Evolutionary conservation across 2,113 vertebrate genomes (phyloP).

Genomic region (Thymallus thymallus): DNA sequence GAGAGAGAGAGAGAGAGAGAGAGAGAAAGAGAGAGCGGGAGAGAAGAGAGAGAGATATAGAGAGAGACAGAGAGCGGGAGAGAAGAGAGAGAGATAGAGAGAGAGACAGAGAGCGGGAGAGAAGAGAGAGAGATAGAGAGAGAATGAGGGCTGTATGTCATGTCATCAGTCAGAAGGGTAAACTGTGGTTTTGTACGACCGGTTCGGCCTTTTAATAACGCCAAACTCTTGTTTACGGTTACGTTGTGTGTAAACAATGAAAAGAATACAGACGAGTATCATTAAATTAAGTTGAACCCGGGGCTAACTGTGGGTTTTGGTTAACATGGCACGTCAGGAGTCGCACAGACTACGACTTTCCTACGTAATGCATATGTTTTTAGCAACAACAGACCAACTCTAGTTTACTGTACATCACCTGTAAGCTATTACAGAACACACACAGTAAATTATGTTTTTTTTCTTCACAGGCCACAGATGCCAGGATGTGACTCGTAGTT

Average conservation of each 20-base stretch:
- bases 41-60: not conserved
- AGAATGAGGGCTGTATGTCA: constrained; percentile 44
- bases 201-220: too few relatives aligned
- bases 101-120: constrained; percentile 4
- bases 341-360: not conserved
- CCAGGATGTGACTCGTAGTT: not conserved
- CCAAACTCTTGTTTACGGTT: not conserved
- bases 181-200: not conserved
- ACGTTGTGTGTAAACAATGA: constrained; percentile 20
- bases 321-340: constrained; percentile 30
- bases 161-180: not conserved
- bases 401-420: constrained; percentile 37
- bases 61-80: constrained; percentile 42
- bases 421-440: not conserved
- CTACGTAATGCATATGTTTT: not conserved
- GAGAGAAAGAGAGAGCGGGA: too few relatives aligned
- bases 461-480: constrained; percentile 3
- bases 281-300: not conserved
- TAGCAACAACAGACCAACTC: constrained; percentile 26
- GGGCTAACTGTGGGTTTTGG: constrained; percentile 11
- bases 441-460: constrained; percentile 7
- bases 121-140: not conserved
- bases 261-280: not conserved
- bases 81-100: not conserved
- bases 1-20: not conserved